A percentile compares a stretch with the other conserved stretches of the same genome.
Evolutionary conservation across 2,797 vertebrate genomes (phyloP).

Genomic region (Carduelis carduelis): DNA sequence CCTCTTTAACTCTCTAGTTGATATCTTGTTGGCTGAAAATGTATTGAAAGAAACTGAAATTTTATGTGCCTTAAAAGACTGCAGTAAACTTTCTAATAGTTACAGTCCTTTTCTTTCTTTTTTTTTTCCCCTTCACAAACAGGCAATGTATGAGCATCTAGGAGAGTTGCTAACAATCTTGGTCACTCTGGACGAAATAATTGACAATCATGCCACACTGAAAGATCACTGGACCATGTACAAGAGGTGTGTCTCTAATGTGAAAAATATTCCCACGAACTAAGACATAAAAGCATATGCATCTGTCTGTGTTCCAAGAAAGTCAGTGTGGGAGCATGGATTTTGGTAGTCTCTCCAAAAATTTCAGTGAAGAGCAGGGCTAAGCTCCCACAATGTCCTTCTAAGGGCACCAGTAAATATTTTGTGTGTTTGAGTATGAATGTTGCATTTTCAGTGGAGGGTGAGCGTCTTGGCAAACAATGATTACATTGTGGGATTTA

Average conservation of each 20-base stretch:
- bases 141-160: conserved; percentile 95
- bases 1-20: not conserved
- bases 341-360: not conserved
- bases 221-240: conserved; percentile 99
- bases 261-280: not conserved
- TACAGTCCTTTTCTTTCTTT: not conserved
- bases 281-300: not conserved
- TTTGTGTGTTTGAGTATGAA: not conserved
- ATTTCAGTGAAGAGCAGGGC: not conserved
- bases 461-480: not conserved
- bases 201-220: conserved; percentile 91
- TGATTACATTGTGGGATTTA: not conserved
- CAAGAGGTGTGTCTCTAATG: conserved; percentile 85
- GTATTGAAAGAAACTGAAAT: not conserved
- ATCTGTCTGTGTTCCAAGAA: not conserved
- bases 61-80: not conserved
- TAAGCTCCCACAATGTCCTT: not conserved
- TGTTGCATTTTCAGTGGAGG: not conserved
- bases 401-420: not conserved
- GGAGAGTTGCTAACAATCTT: conserved; percentile 91
- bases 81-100: conserved; percentile 28
- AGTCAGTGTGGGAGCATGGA: not conserved
- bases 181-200: conserved; percentile 94
- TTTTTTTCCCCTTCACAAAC: not conserved
- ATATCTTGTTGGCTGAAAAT: not conserved